Evolutionary conservation across 92 coral and sea anemone genomes (phyloP).

Genomic region (Phymanthus crucifer): DNA sequence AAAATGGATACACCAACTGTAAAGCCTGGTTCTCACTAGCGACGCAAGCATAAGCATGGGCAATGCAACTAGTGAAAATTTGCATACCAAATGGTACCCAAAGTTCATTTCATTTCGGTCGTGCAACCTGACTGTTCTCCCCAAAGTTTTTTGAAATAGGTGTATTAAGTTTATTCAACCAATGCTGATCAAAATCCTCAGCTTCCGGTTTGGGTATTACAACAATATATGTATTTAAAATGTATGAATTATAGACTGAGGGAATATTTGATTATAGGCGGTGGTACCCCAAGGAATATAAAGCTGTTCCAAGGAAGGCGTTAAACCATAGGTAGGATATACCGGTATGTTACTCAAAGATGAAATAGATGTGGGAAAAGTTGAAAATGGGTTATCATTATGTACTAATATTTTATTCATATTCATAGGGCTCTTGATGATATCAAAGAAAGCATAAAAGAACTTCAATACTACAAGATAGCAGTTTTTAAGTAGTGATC

Average conservation of each 20-base stretch:
- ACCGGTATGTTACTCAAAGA: not conserved
- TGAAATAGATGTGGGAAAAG: not conserved
- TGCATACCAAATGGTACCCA: no score
- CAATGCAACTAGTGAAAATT: no score
- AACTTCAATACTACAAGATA: conserved; percentile 82
- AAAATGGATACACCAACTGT: no score
- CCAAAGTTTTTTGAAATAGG: no score
- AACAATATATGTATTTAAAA: no score
- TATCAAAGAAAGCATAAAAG: conserved; percentile 87
- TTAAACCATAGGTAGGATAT: conserved; percentile 77
- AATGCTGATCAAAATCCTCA: no score
- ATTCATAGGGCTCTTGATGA: conserved; percentile 88
- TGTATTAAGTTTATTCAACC: no score
- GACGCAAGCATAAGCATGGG: no score
- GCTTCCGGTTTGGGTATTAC: no score
- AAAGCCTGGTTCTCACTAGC: no score
- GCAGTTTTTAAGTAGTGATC: conserved; percentile 49
- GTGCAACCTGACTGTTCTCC: no score
- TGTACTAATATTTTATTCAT: not conserved
- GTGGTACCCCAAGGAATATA: conserved; percentile 78
- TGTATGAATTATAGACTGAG: not conserved
- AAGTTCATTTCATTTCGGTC: no score
- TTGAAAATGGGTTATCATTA: not conserved
- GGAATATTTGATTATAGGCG: conserved; percentile 49
- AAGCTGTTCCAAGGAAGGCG: conserved; percentile 66